These are phyloP conservation scores for Oedothorax gibbosus DNA, from an alignment of 1,140 invertebrate species.

Conservation along the genomic window DNA sequence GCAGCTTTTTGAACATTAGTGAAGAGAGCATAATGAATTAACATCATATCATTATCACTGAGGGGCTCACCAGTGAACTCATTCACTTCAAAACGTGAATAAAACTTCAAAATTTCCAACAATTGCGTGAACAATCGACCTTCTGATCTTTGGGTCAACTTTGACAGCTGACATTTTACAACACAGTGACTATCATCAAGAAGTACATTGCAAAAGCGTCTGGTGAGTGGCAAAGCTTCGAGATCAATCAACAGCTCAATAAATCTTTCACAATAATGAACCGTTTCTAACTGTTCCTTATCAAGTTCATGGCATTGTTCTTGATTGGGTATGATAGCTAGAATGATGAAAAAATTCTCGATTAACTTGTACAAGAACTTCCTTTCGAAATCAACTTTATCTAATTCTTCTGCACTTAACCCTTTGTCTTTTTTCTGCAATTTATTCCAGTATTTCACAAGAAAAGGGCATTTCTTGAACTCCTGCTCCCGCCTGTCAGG, in stretches of 20 bases:
- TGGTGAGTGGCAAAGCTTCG: slow-evolving; percentile 92
- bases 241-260: slow-evolving; percentile 96
- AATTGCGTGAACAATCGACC: slow-evolving; percentile 93
- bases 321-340: slow-evolving; percentile 78
- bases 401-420: slow-evolving; percentile 75
- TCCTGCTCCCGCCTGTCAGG: slow-evolving; percentile 84
- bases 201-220: slow-evolving; percentile 96
- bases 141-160: slow-evolving; percentile 80
- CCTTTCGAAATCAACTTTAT: slow-evolving; percentile 86
- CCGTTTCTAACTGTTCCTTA: slow-evolving; percentile 73
- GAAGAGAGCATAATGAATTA: slow-evolving; percentile 92
- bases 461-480: slow-evolving; percentile 87
- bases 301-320: slow-evolving; percentile 67
- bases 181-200: slow-evolving; percentile 96
- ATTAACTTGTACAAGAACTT: slow-evolving; percentile 89
- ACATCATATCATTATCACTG: slow-evolving; percentile 92
- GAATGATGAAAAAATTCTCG: slow-evolving; percentile 87
- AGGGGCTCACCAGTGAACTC: slow-evolving; percentile 95
- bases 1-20: slow-evolving; percentile 91
- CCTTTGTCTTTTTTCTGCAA: slow-evolving; percentile 86
- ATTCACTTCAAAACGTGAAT: slow-evolving; percentile 97
- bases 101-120: slow-evolving; percentile 95
- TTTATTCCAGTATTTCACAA: slow-evolving; percentile 91
- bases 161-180: slow-evolving; percentile 86
- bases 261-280: slow-evolving; percentile 94